Percentiles rank a stretch among this genome's conserved stretches.
These are phyloP conservation scores for Spizaetus ornatus DNA, from an alignment of 2,113 vertebrate genomes.

Conservation along the genomic window DNA sequence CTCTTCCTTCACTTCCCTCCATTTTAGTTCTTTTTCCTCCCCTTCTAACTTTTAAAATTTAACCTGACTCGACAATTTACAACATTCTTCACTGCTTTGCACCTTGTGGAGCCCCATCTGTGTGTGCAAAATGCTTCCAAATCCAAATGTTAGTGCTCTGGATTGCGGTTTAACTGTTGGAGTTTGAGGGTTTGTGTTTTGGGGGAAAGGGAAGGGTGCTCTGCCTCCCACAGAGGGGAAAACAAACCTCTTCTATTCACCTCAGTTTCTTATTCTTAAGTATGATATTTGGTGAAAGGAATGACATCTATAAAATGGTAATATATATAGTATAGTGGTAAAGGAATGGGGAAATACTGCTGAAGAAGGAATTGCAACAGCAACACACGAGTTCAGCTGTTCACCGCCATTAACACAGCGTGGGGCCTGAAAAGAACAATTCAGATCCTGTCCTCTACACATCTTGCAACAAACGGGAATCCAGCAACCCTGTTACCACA, in stretches of 20 bases:
- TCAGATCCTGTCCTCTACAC: neutral
- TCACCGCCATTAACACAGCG: neutral
- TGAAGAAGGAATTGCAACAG: neutral
- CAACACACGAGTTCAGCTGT: neutral
- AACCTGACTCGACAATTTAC: slow-evolving; percentile 43
- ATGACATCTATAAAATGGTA: neutral
- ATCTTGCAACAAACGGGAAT: neutral
- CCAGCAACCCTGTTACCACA: neutral
- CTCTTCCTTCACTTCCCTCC: neutral
- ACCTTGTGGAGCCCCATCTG: slow-evolving; percentile 57
- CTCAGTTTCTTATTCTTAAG: neutral
- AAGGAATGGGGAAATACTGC: neutral
- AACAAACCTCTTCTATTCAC: neutral
- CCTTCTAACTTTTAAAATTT: slow-evolving; percentile 27
- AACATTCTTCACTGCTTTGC: slow-evolving; percentile 41
- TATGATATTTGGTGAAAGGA: neutral
- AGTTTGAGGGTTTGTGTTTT: neutral
- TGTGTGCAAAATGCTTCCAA: slow-evolving; percentile 8
- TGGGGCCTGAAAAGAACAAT: neutral
- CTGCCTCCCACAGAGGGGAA: neutral
- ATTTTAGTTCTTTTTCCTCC: neutral
- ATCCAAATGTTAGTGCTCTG: slow-evolving; percentile 4
- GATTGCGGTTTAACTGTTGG: neutral
- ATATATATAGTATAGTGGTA: neutral
- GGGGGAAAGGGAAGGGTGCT: neutral